Percentiles rank a stretch among this genome's conserved stretches.
phyloP scores from a whole-genome alignment of 2,888 invertebrate species.

The Arctia plantaginis region DNA sequence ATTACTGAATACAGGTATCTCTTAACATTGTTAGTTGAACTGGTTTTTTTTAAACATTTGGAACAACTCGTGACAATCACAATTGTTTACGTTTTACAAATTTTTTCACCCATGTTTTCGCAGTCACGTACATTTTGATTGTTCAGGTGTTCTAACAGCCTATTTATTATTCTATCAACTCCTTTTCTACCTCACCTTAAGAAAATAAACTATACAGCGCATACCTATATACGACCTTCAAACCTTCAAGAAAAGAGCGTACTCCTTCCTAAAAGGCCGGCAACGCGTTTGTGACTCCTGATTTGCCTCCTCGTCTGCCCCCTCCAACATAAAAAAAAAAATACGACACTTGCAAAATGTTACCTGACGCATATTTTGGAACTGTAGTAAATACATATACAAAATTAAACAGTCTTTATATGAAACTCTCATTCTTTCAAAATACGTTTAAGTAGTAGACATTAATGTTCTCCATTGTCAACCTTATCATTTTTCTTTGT shows the following conservation, averaged over 20 bases:
- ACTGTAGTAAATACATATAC: not conserved
- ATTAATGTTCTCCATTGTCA: not conserved
- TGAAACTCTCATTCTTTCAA: not conserved
- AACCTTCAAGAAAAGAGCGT: no score
- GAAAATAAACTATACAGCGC: not conserved
- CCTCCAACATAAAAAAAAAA: no score
- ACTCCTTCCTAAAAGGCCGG: no score
- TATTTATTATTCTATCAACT: not conserved
- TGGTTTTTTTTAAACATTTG: not conserved
- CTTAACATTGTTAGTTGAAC: not conserved
- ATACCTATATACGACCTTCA: no score
- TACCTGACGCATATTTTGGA: not conserved
- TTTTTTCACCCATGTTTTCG: not conserved
- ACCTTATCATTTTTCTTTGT: not conserved
- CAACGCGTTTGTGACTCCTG: no score
- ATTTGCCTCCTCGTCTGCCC: no score
- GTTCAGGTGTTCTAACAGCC: not conserved
- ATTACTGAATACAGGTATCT: not conserved
- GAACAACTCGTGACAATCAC: not conserved
- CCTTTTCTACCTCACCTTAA: not conserved
- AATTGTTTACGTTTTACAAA: not conserved
- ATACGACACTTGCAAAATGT: no score
- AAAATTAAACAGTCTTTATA: not conserved
- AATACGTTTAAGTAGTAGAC: not conserved
- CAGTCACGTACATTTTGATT: not conserved